Evolutionary conservation across 2,113 vertebrate species (phyloP), one percentile per base, ranked within the genome.

Genomic region (Tapirus terrestris): DNA sequence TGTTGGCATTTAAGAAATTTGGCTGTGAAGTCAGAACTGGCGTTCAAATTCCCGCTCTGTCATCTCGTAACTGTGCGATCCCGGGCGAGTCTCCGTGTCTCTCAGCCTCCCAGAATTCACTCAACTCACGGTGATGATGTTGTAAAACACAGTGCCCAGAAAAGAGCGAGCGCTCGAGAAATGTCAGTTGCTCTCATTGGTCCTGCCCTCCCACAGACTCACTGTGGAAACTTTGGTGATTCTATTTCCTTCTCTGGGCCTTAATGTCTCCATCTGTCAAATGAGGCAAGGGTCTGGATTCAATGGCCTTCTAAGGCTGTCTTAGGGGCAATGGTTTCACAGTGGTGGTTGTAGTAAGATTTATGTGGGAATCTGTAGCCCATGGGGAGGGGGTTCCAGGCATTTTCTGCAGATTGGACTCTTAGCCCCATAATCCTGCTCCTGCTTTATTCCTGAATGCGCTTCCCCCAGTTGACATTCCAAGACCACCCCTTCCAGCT

Each of bases 21-120:
- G 65, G 21, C 65, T 70, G 11, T 77, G 86, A 73, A 89, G 53
- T 93, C 53, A 73, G 60, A 89, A 77, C 20, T 58, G n/a, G 23
- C 53, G 93, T 96, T 92, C 60, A 68, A 48, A 92, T 84, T 68
- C 88, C 27, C 67, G 14, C 61, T 95, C 48, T 92, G 39, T n/a
- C 36, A 4, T 80, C 33, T 95, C 36, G 43, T 91, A 53, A 60
- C 68, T 60, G 18, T 58, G 16, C 29, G 65, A 60, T 85, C 45
- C 80, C 73, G 73, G n/a, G 23, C 29, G 56, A 60, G 39, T 91
- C 18, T 56, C 17, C 0, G 12, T 61, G 39, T 85, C 45, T 68
- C 92, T 68, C 79, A 81, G 45, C 6, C 76, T 93, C 67, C 63
- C 53, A 80, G 39, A 56, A 20, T 87, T 91, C 45, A 79, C 51